Conservation (phyloP, 2,113 vertebrate genomes). For the Sinocyclocheilus anophthalmus region DNA sequence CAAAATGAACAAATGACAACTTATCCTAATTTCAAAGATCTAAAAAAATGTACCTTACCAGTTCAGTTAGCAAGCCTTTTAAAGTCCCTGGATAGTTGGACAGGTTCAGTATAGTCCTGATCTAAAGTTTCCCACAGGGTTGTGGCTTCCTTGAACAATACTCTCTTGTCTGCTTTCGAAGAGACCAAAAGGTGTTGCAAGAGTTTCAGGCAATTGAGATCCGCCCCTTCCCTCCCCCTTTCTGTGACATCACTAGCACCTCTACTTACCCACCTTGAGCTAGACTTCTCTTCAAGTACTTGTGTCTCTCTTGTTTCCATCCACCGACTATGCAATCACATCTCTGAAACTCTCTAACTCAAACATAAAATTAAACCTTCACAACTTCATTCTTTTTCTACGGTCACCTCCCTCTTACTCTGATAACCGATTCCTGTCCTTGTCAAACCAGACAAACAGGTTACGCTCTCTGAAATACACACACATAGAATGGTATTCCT, state of each 20-base stretch:
- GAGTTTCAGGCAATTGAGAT: constrained; percentile 70
- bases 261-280: constrained; percentile 56
- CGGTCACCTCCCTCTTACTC: constrained; percentile 44
- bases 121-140: constrained; percentile 73
- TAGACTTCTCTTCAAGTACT: constrained; percentile 21
- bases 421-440: constrained; percentile 2
- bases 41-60: constrained; percentile 24
- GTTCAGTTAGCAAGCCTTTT: constrained; percentile 23
- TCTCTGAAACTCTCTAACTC: not conserved
- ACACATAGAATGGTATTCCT: constrained; percentile 16
- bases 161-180: constrained; percentile 74
- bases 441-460: constrained; percentile 72
- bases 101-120: constrained; percentile 59
- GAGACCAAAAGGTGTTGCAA: constrained; percentile 83
- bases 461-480: constrained; percentile 47
- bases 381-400: not conserved
- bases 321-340: not conserved
- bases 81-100: constrained; percentile 58
- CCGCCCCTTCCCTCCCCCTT: constrained; percentile 71
- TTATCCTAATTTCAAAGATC: constrained; percentile 14
- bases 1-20: not conserved
- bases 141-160: constrained; percentile 76
- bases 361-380: constrained; percentile 15
- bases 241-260: constrained; percentile 81
- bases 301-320: constrained; percentile 15